Base-by-base conservation (phyloP, 2,888 invertebrate species). In the Lottia scabra region DNA sequence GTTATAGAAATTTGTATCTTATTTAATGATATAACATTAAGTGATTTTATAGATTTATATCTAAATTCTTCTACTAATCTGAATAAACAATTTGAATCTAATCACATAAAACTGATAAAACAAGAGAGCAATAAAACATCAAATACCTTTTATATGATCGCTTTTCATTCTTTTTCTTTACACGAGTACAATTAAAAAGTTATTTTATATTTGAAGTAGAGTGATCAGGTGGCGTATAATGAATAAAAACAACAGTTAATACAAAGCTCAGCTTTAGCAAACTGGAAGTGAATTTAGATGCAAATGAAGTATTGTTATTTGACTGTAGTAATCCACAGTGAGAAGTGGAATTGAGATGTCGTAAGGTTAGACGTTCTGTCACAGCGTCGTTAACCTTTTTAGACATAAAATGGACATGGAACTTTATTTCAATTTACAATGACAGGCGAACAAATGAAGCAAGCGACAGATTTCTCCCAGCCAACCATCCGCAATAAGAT, bases 261-360 rank as follows among this genome's bases (percentile, higher is more conserved):
- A 68, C 56, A 26, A 30, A 44, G 67, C 71, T 38, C 45, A 45
- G 66, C 67, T 44, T 65, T 67, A 56, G 56, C 56, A 38, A 56
- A 38, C 23, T 48, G 10, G 72, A 43, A 68, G 62, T 38, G 44
- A 65, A 72, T 72, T 72, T 72, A 72, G 63, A 68, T 72, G 72
- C 68, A 72, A 72, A 72, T 72, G 72, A 72, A 48, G 64, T 56
- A 68, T 72, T 72, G 66, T 72, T 48, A 68, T 72, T 72, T 72
- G 56, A 44, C 56, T 56, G 26, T 16, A 44, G 68, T 72, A 68
- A 72, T 68, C 65, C 44, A 64, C 46, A 48, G 46, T 65, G 65
- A 26, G 44, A 44, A 46, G 30, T 46, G 63, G 65, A 70, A 70
- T 70, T 63, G 70, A 70, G 64, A 38, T 63, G 70, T 70, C 63